Percentiles rank a stretch among this genome's conserved stretches.
Evolutionary conservation across 2,113 vertebrate genomes (phyloP).

Genomic region (Tricholaema leucomelas): DNA sequence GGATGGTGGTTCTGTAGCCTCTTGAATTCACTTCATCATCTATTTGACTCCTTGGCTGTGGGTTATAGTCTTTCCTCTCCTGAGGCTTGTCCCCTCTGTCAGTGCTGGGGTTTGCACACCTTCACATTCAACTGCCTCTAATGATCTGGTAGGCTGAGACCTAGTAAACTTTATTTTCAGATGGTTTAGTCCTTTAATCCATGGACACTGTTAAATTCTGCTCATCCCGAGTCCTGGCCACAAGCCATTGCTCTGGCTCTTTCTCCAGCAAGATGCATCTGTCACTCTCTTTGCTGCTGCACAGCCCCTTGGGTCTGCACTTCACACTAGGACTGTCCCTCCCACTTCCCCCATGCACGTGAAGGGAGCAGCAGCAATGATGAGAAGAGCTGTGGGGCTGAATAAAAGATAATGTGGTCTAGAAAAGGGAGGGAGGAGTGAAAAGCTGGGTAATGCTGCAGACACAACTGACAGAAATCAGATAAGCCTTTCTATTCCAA

Average conservation of each 20-base stretch:
- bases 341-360: neutral
- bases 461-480: neutral
- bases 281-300: neutral
- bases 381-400: neutral
- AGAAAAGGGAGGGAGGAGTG: neutral
- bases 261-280: neutral
- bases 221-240: neutral
- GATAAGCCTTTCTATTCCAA: neutral
- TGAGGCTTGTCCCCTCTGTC: rapidly evolving
- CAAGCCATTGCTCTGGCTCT: neutral
- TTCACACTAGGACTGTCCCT: neutral
- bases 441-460: neutral
- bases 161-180: neutral
- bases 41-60: neutral
- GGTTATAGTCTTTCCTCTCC: neutral
- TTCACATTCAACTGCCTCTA: neutral
- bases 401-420: neutral
- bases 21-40: neutral
- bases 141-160: neutral
- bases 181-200: neutral
- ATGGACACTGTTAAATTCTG: neutral
- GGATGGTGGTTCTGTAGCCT: neutral
- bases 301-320: neutral
- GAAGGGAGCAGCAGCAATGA: neutral
- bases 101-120: neutral